A percentile compares a stretch with the other conserved stretches of the same genome.
phyloP scores from a whole-genome alignment of 2,797 vertebrate genomes.

The Centropyge bicolor region DNA sequence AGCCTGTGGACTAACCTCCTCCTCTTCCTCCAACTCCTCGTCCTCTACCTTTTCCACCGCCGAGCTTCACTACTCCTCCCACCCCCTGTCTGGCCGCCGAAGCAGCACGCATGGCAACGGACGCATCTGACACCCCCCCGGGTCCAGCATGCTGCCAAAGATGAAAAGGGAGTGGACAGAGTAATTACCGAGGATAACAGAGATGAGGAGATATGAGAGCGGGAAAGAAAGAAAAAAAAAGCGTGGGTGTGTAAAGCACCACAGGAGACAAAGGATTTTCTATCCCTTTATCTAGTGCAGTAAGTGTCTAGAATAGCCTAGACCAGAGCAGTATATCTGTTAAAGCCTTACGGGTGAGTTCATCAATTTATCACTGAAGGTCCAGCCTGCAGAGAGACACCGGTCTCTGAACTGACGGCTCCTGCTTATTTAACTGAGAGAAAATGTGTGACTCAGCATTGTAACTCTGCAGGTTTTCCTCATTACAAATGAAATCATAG shows the following conservation, averaged over 20 bases:
- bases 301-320: slow-evolving; percentile 38
- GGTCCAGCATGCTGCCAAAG: slow-evolving; percentile 32
- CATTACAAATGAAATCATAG: slow-evolving; percentile 8
- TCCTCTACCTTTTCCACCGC: slow-evolving; percentile 69
- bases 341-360: slow-evolving; percentile 58
- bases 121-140: slow-evolving; percentile 76
- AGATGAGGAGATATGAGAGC: slow-evolving; percentile 18
- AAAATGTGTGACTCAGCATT: slow-evolving; percentile 10
- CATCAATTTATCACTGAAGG: slow-evolving; percentile 12
- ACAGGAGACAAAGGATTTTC: slow-evolving; percentile 17
- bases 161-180: slow-evolving; percentile 14
- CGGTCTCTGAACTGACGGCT: slow-evolving; percentile 14
- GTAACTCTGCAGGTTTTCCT: slow-evolving; percentile 11
- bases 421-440: slow-evolving; percentile 20
- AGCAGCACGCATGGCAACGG: slow-evolving; percentile 86
- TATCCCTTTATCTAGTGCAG: slow-evolving; percentile 57
- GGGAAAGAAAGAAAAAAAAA: background rate
- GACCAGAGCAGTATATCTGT: slow-evolving; percentile 42
- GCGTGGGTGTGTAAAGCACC: background rate
- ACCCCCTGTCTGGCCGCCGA: slow-evolving; percentile 69
- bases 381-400: slow-evolving; percentile 25
- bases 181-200: slow-evolving; percentile 10
- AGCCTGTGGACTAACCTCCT: slow-evolving; percentile 89
- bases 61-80: slow-evolving; percentile 82
- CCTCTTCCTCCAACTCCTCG: slow-evolving; percentile 75